Conservation (phyloP, 2,888 invertebrate species). For the Limnephilus marmoratus region DNA sequence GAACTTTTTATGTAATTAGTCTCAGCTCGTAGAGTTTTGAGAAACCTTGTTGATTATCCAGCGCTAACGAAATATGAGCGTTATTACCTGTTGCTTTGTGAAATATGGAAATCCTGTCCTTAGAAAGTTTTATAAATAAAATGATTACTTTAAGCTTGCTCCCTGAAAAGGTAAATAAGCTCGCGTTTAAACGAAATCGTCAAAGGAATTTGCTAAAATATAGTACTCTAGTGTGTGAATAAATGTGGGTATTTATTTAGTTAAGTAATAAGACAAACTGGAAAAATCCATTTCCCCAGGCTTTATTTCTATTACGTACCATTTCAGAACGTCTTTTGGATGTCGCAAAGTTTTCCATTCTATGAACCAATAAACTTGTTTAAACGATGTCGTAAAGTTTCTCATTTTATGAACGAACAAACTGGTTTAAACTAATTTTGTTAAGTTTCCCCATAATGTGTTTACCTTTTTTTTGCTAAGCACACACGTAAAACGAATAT, state of each 20-base stretch:
- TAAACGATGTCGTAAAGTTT: background rate
- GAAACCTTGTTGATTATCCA: background rate
- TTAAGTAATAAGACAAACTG: background rate
- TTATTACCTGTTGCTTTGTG: constrained; percentile 47
- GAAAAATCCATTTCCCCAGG: background rate
- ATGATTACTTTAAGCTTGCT: background rate
- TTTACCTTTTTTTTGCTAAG: too few relatives aligned
- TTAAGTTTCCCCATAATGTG: too few relatives aligned
- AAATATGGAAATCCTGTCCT: constrained; percentile 13
- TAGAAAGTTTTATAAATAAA: constrained; percentile 22
- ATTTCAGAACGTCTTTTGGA: too few relatives aligned
- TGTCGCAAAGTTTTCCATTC: too few relatives aligned
- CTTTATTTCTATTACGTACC: background rate
- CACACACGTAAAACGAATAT: too few relatives aligned
- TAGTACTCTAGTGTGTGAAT: background rate
- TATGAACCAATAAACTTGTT: background rate
- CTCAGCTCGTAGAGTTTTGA: background rate
- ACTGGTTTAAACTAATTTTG: too few relatives aligned
- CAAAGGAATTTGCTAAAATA: background rate
- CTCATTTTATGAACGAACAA: too few relatives aligned
- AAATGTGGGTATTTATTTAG: background rate
- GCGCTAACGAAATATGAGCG: background rate
- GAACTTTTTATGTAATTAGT: background rate
- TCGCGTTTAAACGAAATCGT: background rate
- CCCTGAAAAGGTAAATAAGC: background rate